These are phyloP conservation scores for Hypotaenidia philippensis DNA, from an alignment of 2,797 vertebrate species.

Conservation along the genomic window DNA sequence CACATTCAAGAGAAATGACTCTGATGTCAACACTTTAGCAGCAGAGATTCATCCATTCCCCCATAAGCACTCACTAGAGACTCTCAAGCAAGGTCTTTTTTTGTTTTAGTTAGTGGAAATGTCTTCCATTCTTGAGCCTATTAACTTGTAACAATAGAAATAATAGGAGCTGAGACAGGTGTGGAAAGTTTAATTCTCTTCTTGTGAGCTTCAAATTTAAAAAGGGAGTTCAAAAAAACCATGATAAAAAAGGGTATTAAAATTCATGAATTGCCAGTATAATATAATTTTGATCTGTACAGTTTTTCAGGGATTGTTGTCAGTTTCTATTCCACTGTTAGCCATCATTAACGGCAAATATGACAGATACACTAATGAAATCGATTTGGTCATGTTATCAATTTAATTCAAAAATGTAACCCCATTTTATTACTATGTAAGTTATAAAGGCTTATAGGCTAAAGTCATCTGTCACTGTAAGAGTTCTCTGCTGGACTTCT, in stretches of 20 bases:
- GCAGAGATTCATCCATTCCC: not conserved
- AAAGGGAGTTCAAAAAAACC: constrained; percentile 41
- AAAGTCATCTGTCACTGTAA: constrained; percentile 22
- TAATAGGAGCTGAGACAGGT: constrained; percentile 12
- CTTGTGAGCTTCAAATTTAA: constrained; percentile 46
- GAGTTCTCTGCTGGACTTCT: constrained; percentile 1
- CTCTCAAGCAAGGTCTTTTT: not conserved
- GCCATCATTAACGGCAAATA: constrained; percentile 61
- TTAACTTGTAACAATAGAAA: constrained; percentile 66
- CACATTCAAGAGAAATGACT: constrained; percentile 16
- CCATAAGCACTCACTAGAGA: constrained; percentile 32
- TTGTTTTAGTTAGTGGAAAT: constrained; percentile 44
- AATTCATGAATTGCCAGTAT: constrained; percentile 51
- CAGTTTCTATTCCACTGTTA: constrained; percentile 48
- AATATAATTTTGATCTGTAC: constrained; percentile 47
- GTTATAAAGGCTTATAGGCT: not conserved
- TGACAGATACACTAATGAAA: constrained; percentile 73
- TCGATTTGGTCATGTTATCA: constrained; percentile 70
- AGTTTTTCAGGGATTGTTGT: constrained; percentile 59
- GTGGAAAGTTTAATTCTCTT: constrained; percentile 52
- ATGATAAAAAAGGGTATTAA: constrained; percentile 48
- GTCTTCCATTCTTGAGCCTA: constrained; percentile 45
- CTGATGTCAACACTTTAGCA: constrained; percentile 20
- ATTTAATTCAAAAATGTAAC: constrained; percentile 57
- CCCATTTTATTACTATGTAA: constrained; percentile 29